These are phyloP conservation scores for Periophthalmus magnuspinnatus DNA, from an alignment of 2,797 vertebrate species.

Conservation along the genomic window DNA sequence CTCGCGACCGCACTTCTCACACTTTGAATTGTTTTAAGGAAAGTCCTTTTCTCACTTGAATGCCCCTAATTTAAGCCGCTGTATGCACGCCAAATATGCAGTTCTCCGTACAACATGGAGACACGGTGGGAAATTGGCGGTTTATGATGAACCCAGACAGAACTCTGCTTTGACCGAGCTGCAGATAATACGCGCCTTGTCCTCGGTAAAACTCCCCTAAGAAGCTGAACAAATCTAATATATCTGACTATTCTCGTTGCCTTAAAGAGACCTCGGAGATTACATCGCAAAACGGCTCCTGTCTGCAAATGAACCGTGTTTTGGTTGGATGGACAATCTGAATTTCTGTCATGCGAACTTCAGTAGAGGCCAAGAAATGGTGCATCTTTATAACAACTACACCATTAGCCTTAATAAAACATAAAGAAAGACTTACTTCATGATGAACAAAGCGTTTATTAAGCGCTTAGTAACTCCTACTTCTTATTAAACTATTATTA, in stretches of 20 bases:
- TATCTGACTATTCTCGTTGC: slow-evolving; percentile 14
- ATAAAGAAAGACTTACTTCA: no score
- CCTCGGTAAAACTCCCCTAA: slow-evolving; percentile 29
- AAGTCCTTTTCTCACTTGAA: not conserved
- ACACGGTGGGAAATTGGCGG: slow-evolving; percentile 8
- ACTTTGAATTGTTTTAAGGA: slow-evolving; percentile 1
- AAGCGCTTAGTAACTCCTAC: no score
- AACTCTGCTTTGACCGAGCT: slow-evolving; percentile 22
- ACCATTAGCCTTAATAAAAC: not conserved
- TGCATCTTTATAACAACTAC: not conserved
- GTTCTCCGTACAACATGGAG: not conserved
- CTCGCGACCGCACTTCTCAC: not conserved
- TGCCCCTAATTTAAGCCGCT: not conserved
- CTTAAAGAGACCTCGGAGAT: slow-evolving; percentile 13
- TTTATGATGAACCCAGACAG: slow-evolving; percentile 36
- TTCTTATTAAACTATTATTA: no score
- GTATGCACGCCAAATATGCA: not conserved
- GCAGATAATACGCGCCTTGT: slow-evolving; percentile 40
- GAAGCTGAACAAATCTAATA: slow-evolving; percentile 43
- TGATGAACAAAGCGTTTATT: no score
- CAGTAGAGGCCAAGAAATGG: not conserved
- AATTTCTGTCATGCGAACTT: not conserved
- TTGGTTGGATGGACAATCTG: not conserved
- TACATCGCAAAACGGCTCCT: not conserved
- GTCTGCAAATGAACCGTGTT: not conserved